A percentile compares a stretch with the other conserved stretches of the same genome.
phyloP scores from a whole-genome alignment of 53 echinoderm and acorn worm species.

The Arbacia lixula region DNA sequence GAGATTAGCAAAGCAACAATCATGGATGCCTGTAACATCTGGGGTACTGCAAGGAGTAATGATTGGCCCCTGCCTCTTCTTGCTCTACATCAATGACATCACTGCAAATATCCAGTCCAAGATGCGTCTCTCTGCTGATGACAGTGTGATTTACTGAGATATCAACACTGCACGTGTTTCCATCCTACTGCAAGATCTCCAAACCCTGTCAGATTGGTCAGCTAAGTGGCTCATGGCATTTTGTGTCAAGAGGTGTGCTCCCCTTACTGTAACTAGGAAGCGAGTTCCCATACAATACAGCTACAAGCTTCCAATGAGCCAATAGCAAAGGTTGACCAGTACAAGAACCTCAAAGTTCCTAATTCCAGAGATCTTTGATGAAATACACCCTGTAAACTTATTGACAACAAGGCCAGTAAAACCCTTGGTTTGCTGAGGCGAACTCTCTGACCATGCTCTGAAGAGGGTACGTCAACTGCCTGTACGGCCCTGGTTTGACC shows the following conservation, averaged over 20 bases:
- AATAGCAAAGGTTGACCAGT: not conserved
- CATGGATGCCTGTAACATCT: constrained; percentile 28
- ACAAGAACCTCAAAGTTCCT: not conserved
- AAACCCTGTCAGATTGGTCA: constrained; percentile 23
- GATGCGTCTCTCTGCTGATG: constrained; percentile 54
- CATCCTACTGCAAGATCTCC: constrained; percentile 29
- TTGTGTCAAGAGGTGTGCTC: constrained; percentile 23
- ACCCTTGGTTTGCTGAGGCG: not conserved
- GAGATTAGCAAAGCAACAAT: not conserved
- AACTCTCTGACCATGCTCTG: not conserved
- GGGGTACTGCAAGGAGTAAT: constrained; percentile 56
- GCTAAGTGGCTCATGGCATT: constrained; percentile 23
- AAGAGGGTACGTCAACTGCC: too few relatives aligned
- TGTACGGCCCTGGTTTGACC: too few relatives aligned
- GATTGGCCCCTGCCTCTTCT: constrained; percentile 45
- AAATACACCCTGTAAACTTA: constrained; percentile 2
- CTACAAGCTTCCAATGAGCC: not conserved
- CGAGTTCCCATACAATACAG: not conserved
- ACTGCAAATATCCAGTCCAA: constrained; percentile 35
- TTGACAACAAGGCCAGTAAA: not conserved
- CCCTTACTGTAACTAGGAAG: constrained; percentile 13
- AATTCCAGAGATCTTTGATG: not conserved
- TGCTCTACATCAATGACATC: constrained; percentile 62
- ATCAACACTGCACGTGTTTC: constrained; percentile 22
- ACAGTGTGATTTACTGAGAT: constrained; percentile 34